Base-by-base conservation (phyloP, 2,113 vertebrate genomes). In the Hippopotamus amphibius region DNA sequence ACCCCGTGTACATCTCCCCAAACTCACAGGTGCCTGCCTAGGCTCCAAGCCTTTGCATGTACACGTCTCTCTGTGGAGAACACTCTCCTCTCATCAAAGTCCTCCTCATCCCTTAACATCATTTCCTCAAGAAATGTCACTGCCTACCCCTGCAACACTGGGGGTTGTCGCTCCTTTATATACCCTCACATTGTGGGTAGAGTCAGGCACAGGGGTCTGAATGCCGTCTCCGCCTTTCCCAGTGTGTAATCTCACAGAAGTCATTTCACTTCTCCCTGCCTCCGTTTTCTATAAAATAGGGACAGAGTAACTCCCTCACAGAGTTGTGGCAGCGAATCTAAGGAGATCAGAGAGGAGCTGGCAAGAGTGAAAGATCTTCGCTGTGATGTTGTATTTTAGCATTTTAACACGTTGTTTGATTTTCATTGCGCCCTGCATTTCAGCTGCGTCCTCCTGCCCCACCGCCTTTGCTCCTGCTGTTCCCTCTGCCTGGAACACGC, bases 371-470 rank as follows among this genome's bases (percentile, higher is more conserved):
- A 11, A 48, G 41, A 6, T 46, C 74, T 53, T 81, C 22, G 6
- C 59, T 55, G 7, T 55, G 21, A 16, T 7, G 6, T 16, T 53
- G 37, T 19, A 41, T 19, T 17, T 10, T n/a, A 41, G 19, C 50
- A 21, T 55, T 43, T 19, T 9, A 48, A 41, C 37, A 33, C 11
- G 3, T 6, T 28, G 26, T 30, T 53, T 14, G 90, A 30, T 24
- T 72, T 26, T 61, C 24, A 7, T n/a, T 33, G 3, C 0, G 1
- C 21, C 53, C 71, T 76, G 10, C 1, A 2, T 50, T 37, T 12
- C 10, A 17, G 26, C 61, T 76, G 41, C 7, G 8, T 16, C 46
- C 77, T 50, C n/a, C 48, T 50, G 50, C 55, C 68, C 71, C 33
- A 48, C 43, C 55, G 2, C 33, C 48, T 89, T 55, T 65, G 37